Evolutionary conservation across 2,113 vertebrate genomes (phyloP), one percentile per base, ranked within the genome.

Genomic region (Eulemur macaco): DNA sequence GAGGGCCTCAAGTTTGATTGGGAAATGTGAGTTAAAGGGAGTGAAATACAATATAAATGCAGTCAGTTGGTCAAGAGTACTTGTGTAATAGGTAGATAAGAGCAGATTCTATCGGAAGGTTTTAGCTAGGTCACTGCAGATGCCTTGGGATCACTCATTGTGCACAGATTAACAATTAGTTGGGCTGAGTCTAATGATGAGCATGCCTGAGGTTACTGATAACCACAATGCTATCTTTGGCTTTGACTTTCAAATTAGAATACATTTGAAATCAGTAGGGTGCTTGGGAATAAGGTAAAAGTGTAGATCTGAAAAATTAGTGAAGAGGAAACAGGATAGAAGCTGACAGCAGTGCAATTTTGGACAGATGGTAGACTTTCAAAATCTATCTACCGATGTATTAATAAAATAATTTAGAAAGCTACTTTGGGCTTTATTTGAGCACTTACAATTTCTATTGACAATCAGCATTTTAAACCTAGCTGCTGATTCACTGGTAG

Each of bases 381-480:
- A 81, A 86, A 92, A 77, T 21, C 27, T 78, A 85, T n/a, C 86
- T 39, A n/a, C 6, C 20, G 11, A 21, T 37, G 74, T 15, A 80
- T 69, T 86, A 93, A 77, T 92, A 88, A 68, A 94, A 68, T 82
- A 91, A 96, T 81, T 96, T 91, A 29, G 54, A 92, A 92, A 90
- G 31, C 7, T 69, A 47, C 81, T 56, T 63, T 86, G 37, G 54
- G 14, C n/a, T 80, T 95, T 80, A 82, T n/a, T 89, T 63, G 42
- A 95, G 27, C 31, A 23, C 4, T 93, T 81, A 1, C 18, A 96
- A 73, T 18, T 94, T 88, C 8, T 86, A 29, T 86, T 52, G 47
- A 91, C n/a, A 85, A 77, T 10, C 85, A 37, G 1, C 2, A 34
- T 86, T 97, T 97, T 82, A 92, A 74, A 88, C 13, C 20, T 71